A percentile compares a stretch with the other conserved stretches of the same genome.
Conservation (phyloP, 2,113 vertebrate genomes). For the Sinosuthora webbiana region DNA sequence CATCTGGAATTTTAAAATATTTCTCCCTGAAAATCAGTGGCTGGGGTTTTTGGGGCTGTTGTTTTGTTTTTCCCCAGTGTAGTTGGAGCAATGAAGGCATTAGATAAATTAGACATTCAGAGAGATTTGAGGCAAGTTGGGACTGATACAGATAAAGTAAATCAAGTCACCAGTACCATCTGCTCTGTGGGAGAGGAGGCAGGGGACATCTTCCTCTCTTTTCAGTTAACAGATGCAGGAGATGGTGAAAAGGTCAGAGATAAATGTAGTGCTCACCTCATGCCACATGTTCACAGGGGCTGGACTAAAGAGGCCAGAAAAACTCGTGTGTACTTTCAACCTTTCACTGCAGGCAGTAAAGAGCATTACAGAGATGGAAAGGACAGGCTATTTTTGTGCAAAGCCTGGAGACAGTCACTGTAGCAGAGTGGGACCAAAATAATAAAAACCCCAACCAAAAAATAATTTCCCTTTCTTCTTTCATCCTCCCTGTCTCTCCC, state of each 20-base stretch:
- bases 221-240: conserved; percentile 69
- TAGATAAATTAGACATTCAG: conserved; percentile 1
- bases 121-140: conserved; percentile 18
- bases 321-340: conserved; percentile 67
- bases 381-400: conserved; percentile 20
- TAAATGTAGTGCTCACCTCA: conserved; percentile 67
- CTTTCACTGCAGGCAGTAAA: conserved; percentile 57
- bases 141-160: conserved; percentile 30
- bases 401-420: conserved; percentile 7
- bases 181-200: conserved; percentile 61
- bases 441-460: conserved; percentile 37
- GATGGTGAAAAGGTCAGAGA: conserved; percentile 73
- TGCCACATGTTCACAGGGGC: conserved; percentile 57
- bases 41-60: neutral
- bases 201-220: conserved; percentile 40
- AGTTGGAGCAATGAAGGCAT: neutral
- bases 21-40: neutral
- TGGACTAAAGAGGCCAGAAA: conserved; percentile 57
- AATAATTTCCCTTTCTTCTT: conserved; percentile 50
- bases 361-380: conserved; percentile 49
- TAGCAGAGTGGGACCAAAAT: neutral
- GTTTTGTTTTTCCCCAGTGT: neutral
- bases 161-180: conserved; percentile 50
- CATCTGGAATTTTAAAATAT: conserved; percentile 16
- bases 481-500: conserved; percentile 13